Conservation (phyloP, 1,140 invertebrate species). For the Theocolax elegans region DNA sequence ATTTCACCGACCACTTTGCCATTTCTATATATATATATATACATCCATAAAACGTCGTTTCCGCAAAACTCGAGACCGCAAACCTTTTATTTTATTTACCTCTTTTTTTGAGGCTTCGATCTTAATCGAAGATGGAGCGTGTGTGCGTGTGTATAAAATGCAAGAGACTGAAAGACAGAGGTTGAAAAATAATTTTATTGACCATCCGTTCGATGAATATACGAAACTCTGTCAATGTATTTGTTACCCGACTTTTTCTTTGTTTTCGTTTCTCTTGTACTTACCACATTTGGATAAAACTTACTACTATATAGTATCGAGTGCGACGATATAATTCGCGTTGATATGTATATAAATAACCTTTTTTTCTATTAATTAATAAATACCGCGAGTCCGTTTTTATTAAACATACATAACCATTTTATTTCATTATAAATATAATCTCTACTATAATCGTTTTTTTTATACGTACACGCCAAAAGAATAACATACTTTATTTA, state of each 20-base stretch:
- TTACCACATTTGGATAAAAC: too few species aligned
- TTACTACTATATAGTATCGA: too few species aligned
- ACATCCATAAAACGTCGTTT: constrained; percentile 12
- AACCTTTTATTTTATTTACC: too few species aligned
- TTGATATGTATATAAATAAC: too few species aligned
- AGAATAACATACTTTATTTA: too few species aligned
- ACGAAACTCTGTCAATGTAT: neutral
- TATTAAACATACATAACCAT: too few species aligned
- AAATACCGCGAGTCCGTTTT: too few species aligned
- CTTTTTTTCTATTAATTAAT: too few species aligned
- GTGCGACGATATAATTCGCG: too few species aligned
- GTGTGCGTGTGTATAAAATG: neutral
- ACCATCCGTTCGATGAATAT: constrained; percentile 23
- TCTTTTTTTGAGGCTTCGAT: constrained; percentile 33
- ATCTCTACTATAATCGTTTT: too few species aligned
- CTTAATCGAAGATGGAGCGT: constrained; percentile 31
- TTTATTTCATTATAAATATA: too few species aligned
- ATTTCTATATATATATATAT: neutral
- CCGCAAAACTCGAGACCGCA: constrained; percentile 17
- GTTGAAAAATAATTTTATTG: constrained; percentile 6
- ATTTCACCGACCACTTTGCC: neutral
- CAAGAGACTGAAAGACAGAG: constrained; percentile 3
- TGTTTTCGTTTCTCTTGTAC: neutral
- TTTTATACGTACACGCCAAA: too few species aligned
- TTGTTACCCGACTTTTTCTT: neutral